phyloP scores from a whole-genome alignment of 2,113 vertebrate genomes.

The Spea bombifrons region DNA sequence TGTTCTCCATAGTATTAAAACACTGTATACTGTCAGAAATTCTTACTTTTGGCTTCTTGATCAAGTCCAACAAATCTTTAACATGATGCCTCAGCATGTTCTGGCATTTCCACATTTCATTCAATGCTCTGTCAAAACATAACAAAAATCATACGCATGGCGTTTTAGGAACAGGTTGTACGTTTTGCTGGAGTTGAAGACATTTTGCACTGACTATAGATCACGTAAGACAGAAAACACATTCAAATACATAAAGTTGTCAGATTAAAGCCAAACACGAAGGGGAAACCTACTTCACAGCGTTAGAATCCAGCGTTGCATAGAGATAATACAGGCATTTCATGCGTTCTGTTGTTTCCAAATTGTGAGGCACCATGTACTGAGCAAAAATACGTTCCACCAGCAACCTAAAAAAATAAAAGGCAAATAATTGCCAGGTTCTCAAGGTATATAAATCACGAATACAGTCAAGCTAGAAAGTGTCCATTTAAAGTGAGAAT shows the following conservation, averaged over 20 bases:
- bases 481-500: no score
- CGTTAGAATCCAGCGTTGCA: slow-evolving; percentile 90
- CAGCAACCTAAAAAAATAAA: slow-evolving; percentile 74
- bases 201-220: not conserved
- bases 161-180: no score
- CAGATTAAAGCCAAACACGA: not conserved
- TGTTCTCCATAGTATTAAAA: no score
- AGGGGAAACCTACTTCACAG: slow-evolving; percentile 84
- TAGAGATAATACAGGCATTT: slow-evolving; percentile 97
- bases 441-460: no score
- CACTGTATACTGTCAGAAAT: not conserved
- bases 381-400: slow-evolving; percentile 97
- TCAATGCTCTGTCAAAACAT: slow-evolving; percentile 76
- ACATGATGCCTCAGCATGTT: slow-evolving; percentile 90
- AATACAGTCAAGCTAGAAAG: no score
- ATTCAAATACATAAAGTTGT: not conserved
- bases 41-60: slow-evolving; percentile 93
- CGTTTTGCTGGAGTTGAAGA: not conserved
- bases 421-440: not conserved
- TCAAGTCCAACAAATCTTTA: slow-evolving; percentile 92
- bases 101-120: slow-evolving; percentile 99
- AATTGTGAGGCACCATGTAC: slow-evolving; percentile 95
- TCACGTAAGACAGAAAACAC: not conserved
- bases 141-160: no score
- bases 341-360: slow-evolving; percentile 92